These are phyloP conservation scores for Spodoptera picta DNA, from an alignment of 2,888 invertebrate species.

Conservation along the genomic window DNA sequence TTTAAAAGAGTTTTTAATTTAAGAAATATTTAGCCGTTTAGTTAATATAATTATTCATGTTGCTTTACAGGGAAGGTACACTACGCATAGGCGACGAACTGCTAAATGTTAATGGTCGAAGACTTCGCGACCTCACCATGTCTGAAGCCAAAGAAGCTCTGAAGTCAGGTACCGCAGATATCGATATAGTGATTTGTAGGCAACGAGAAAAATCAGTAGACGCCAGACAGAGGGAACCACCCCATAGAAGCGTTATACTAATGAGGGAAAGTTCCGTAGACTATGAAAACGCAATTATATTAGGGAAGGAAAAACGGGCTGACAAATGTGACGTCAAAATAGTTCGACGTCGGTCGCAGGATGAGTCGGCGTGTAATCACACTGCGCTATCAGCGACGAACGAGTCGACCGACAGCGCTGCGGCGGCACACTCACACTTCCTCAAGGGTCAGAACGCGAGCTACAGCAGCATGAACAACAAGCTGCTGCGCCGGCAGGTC, in stretches of 20 bases:
- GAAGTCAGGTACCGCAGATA: slow-evolving; percentile 89
- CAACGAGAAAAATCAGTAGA: slow-evolving; percentile 74
- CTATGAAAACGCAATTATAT: slow-evolving; percentile 90
- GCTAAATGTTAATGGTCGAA: slow-evolving; percentile 91
- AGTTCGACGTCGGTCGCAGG: slow-evolving; percentile 90
- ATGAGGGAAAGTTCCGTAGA: slow-evolving; percentile 92
- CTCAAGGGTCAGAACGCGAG: slow-evolving; percentile 89
- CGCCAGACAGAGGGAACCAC: slow-evolving; percentile 65
- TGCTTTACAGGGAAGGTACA: slow-evolving; percentile 89
- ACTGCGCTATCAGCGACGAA: slow-evolving; percentile 82
- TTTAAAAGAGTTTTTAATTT: background rate
- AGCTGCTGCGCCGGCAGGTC: slow-evolving; percentile 87
- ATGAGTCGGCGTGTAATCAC: slow-evolving; percentile 87
- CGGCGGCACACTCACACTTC: slow-evolving; percentile 87
- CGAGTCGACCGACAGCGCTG: slow-evolving; percentile 77
- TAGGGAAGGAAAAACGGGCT: slow-evolving; percentile 84
- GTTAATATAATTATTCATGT: slow-evolving; percentile 14
- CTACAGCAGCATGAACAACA: slow-evolving; percentile 90
- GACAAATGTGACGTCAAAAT: slow-evolving; percentile 90
- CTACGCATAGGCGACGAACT: slow-evolving; percentile 92
- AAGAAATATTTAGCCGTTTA: no score
- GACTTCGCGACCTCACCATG: slow-evolving; percentile 91
- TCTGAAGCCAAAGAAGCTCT: slow-evolving; percentile 91
- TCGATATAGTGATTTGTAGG: slow-evolving; percentile 91
- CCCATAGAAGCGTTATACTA: slow-evolving; percentile 67